A percentile compares a stretch with the other conserved stretches of the same genome.
Evolutionary conservation across 2,888 invertebrate species (phyloP).

Genomic region (Autographa pulchrina): DNA sequence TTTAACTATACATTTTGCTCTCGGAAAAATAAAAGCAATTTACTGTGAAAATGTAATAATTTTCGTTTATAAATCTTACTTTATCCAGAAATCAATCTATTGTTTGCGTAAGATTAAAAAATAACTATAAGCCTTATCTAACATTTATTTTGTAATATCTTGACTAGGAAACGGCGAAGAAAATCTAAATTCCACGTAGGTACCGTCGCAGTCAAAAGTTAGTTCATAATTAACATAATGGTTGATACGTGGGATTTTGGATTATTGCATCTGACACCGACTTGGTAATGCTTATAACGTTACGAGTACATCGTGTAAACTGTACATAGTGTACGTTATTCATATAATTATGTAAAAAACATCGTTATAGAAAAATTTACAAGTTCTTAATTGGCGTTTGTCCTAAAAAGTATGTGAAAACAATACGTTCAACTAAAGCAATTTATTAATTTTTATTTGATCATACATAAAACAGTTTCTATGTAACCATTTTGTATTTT

Average conservation of each 20-base stretch:
- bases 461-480: background rate
- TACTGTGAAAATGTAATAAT: no score
- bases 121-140: background rate
- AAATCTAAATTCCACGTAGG: conserved; percentile 2
- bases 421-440: background rate
- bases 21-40: no score
- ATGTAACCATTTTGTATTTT: background rate
- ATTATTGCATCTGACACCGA: background rate
- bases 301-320: background rate
- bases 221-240: conserved; percentile 2
- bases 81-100: background rate
- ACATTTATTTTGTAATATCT: background rate
- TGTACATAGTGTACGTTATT: no score
- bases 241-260: conserved; percentile 4
- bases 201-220: conserved; percentile 2
- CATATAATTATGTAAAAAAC: background rate
- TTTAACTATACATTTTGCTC: no score
- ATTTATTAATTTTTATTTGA: background rate
- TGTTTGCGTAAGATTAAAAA: background rate
- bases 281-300: background rate
- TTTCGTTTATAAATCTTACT: no score
- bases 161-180: background rate
- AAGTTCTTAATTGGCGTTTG: no score
- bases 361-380: background rate
- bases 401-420: background rate